Evolutionary conservation across 2,888 invertebrate genomes (phyloP), one percentile per base, ranked within the genome.

Genomic region (Diloba caeruleocephala): DNA sequence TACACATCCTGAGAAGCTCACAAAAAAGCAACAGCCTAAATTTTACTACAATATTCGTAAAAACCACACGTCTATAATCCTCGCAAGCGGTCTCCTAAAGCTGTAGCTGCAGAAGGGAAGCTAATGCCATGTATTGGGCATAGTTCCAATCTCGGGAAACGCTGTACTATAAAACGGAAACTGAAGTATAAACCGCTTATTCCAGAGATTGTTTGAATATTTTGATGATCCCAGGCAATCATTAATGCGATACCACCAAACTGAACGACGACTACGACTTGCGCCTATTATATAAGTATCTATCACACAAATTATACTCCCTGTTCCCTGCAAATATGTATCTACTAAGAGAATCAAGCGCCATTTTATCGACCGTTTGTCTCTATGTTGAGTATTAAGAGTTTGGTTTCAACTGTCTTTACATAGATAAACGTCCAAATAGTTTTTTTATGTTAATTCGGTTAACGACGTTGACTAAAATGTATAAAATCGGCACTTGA

Each of bases 51-150:
- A 32, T 38, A 33, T 60, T 29, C 15, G 21, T 8, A 21, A 25
- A 57, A 38, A 33, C 59, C 29, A 38, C 37, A 43, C 34, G 31
- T 32, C 25, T 59, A 19, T 59, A 39, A 52, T 58, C 29, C 39
- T 51, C 36, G 34, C 7, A 42, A 12, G 12, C 28, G 29, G 12
- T 17, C n/a, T 41, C 41, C 41, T 36, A 23, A 59, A 60, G 41
- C 61, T 59, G 32, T 45, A 44, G 53, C 29, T 37, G 14, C 17
- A 4, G 29, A 38, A 26, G 17, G 52, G 53, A 42, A 45, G 37
- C 41, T 32, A 60, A 42, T 41, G 38, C 53, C 38, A 59, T 53
- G 23, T 32, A 42, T 32, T 59, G 53, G 60, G 58, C 60, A 45
- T 45, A 53, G 58, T 53, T 59, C 60, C 58, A 59, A 59, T 45